Base-by-base conservation (phyloP, 2,888 invertebrate genomes). In the Troides oblongomaculatus region DNA sequence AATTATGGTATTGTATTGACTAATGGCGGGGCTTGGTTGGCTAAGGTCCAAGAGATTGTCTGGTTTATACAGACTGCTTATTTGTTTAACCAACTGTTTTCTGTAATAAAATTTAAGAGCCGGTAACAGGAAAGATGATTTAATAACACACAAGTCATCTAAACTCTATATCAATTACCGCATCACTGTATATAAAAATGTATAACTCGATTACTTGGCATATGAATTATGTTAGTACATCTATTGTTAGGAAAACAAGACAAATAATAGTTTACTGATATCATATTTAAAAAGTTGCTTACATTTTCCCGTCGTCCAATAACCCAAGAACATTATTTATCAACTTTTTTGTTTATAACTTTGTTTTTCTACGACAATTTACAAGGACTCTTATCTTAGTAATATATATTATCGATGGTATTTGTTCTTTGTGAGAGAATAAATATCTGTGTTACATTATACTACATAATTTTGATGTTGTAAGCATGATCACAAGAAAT, bases 311-410 rank as follows among this genome's bases (percentile, higher is more conserved):
- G 59, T 36, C 60, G 30, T 64, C 56, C 21, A 62, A 62, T 62
- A 62, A 39, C 61, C 58, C 43, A 21, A 59, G 25, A 56, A 64
- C 67, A 64, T 64, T 66, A 64, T 66, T 70, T 66, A 70, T 70
- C 70, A 70, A 64, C 66, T 67, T 70, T 70, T 60, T 57, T 70
- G 67, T 70, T 70, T 70, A 70, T 70, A 67, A 61, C 70, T 70
- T 70, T 70, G 70, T 70, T 70, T 70, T 70, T 70, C 60, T 70
- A 60, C 66, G 63, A 53, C 64, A 23, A 67, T 64, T 59, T 67
- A 70, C 64, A 43, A 60, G 43, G 67, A 30, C 18, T 66, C 57
- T 70, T 66, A 67, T 70, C 70, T 67, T 30, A 25, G 53, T 30
- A 56, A 63, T 56, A 60, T 70, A 66, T 60, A 23, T 63, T 43